A percentile compares a stretch with the other conserved stretches of the same genome.
phyloP scores from a whole-genome alignment of 2,113 vertebrate genomes.

The Cyprinodon brontotheroides region DNA sequence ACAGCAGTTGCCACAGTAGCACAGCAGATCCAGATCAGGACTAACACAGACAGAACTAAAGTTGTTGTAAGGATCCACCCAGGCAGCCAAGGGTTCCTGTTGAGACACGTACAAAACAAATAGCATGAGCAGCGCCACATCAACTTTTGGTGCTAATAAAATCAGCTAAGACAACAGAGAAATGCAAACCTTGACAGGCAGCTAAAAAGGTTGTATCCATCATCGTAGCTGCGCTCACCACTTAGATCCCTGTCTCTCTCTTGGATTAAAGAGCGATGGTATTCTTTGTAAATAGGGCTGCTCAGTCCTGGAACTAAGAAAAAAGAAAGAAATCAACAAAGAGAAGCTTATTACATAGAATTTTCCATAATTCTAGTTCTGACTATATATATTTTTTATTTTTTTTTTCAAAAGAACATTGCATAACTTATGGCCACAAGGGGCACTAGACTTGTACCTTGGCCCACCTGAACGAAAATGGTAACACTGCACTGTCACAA shows the following conservation, averaged over 20 bases:
- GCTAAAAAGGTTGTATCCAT: slow-evolving; percentile 87
- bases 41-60: slow-evolving; percentile 90
- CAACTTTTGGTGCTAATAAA: neutral
- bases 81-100: slow-evolving; percentile 88
- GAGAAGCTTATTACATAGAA: neutral
- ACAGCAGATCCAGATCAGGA: slow-evolving; percentile 98
- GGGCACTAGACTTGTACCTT: too few species aligned
- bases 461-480: too few species aligned
- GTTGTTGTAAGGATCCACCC: slow-evolving; percentile 95
- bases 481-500: too few species aligned
- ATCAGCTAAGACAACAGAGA: neutral
- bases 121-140: neutral
- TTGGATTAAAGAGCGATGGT: slow-evolving; percentile 71
- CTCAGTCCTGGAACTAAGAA: slow-evolving; percentile 51
- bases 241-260: slow-evolving; percentile 76
- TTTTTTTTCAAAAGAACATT: too few species aligned
- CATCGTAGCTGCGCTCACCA: slow-evolving; percentile 57
- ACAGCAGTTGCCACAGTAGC: slow-evolving; percentile 96
- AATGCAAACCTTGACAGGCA: slow-evolving; percentile 83
- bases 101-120: neutral
- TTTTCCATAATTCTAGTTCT: neutral
- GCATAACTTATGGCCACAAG: too few species aligned
- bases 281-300: slow-evolving; percentile 78
- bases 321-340: neutral
- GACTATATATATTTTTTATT: too few species aligned